Conservation (phyloP, 53 echinoderm and acorn worm species). For the Apostichopus leukothele region DNA sequence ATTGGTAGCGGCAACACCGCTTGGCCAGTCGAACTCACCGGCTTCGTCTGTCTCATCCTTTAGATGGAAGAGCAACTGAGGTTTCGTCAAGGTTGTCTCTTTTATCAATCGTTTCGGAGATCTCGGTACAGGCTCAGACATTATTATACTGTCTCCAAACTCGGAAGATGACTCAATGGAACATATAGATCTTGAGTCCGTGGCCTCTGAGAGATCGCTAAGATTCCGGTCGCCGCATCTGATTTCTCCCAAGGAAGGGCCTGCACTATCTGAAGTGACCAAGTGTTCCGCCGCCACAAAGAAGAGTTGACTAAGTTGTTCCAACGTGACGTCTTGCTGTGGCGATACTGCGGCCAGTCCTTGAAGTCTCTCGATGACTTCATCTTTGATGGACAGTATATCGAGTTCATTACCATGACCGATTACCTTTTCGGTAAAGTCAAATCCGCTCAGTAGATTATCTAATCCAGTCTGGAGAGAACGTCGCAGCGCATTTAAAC, state of each 20-base stretch:
- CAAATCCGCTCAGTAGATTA: constrained; percentile 93
- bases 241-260: constrained; percentile 88
- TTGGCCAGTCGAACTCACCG: constrained; percentile 99
- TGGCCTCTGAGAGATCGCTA: constrained; percentile 81
- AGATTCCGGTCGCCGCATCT: constrained; percentile 85
- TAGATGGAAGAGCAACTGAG: constrained; percentile 84
- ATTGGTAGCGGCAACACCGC: constrained; percentile 84
- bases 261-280: constrained; percentile 43
- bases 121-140: constrained; percentile 81
- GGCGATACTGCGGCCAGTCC: constrained; percentile 88
- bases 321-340: constrained; percentile 93
- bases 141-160: constrained; percentile 78
- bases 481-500: constrained; percentile 84
- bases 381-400: constrained; percentile 97
- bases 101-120: constrained; percentile 75
- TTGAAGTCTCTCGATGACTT: constrained; percentile 93
- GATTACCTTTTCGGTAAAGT: constrained; percentile 96
- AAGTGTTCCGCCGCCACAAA: constrained; percentile 84
- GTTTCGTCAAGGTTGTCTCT: constrained; percentile 67
- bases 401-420: constrained; percentile 95
- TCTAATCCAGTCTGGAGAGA: constrained; percentile 91
- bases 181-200: constrained; percentile 84
- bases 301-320: constrained; percentile 91
- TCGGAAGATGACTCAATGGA: constrained; percentile 88
- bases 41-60: constrained; percentile 91